Evolutionary conservation across 37 sponge, comb jelly and placozoan species (phyloP).

Genomic region (Diacarnus erythraeanus): DNA sequence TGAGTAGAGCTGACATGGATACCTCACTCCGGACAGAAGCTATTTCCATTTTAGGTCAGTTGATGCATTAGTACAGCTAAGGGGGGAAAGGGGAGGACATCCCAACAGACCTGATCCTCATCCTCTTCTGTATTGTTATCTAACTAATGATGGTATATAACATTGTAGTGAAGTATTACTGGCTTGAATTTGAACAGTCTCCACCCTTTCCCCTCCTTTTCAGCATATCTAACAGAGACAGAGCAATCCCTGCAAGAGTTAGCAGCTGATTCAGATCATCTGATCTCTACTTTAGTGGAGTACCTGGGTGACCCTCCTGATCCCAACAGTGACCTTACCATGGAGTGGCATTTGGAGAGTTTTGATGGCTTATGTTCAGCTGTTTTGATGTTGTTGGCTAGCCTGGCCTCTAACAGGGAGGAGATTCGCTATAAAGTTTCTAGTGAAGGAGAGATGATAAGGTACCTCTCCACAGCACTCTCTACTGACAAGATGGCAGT

Average conservation of each 20-base stretch:
- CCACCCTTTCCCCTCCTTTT: background rate
- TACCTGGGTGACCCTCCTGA: constrained; percentile 1
- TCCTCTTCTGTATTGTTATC: too few species aligned
- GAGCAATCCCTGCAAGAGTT: constrained; percentile 22
- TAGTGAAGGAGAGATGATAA: constrained; percentile 2
- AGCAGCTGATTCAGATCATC: constrained; percentile 29
- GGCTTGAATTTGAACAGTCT: too few species aligned
- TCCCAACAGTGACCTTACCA: background rate
- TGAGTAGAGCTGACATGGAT: constrained; percentile 5
- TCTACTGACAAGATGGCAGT: background rate
- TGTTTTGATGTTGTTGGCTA: constrained; percentile 17
- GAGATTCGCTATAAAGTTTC: constrained; percentile 19
- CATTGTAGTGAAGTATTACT: too few species aligned
- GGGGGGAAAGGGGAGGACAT: too few species aligned
- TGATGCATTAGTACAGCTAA: too few species aligned
- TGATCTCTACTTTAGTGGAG: constrained; percentile 29
- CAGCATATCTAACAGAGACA: constrained; percentile 29
- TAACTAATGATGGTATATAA: too few species aligned
- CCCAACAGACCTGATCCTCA: too few species aligned
- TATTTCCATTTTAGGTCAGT: constrained; percentile 11
- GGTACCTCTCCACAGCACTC: background rate
- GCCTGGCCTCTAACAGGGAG: constrained; percentile 19
- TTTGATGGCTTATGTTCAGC: background rate
- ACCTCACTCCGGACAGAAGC: constrained; percentile 3
- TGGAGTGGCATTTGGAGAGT: background rate